A percentile compares a stretch with the other conserved stretches of the same genome.
Conservation (phyloP, 35 echinoderm and acorn worm genomes). For the Nesometra sesokonis region DNA sequence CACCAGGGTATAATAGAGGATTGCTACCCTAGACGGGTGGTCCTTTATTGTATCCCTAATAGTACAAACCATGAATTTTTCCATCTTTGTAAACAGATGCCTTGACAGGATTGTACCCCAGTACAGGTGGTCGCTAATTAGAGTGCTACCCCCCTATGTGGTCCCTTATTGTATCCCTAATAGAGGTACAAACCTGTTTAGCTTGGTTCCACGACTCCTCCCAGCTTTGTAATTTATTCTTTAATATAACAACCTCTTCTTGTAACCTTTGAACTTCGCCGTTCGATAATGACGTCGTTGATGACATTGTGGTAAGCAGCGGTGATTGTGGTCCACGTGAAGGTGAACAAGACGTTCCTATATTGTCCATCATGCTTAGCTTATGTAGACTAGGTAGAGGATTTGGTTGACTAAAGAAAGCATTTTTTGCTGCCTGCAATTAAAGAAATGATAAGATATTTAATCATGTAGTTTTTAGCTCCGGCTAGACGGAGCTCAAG, state of each 20-base stretch:
- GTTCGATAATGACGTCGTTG: background rate
- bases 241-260: constrained; percentile 42
- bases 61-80: too few relatives aligned
- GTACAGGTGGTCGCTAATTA: too few relatives aligned
- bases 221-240: constrained; percentile 77
- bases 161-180: too few relatives aligned
- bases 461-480: too few relatives aligned
- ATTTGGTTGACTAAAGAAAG: background rate
- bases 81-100: too few relatives aligned
- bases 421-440: background rate
- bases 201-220: constrained; percentile 92
- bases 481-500: too few relatives aligned
- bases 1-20: too few relatives aligned
- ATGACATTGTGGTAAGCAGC: background rate
- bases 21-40: too few relatives aligned
- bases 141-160: too few relatives aligned
- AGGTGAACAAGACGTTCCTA: background rate
- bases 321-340: background rate
- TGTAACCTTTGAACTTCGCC: constrained; percentile 53
- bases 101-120: too few relatives aligned
- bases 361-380: background rate
- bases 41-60: too few relatives aligned
- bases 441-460: background rate
- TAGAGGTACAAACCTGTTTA: constrained; percentile 53
- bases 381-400: background rate